Base-by-base conservation (phyloP, 2,888 invertebrate genomes). In the Caradrina clavipalpis region DNA sequence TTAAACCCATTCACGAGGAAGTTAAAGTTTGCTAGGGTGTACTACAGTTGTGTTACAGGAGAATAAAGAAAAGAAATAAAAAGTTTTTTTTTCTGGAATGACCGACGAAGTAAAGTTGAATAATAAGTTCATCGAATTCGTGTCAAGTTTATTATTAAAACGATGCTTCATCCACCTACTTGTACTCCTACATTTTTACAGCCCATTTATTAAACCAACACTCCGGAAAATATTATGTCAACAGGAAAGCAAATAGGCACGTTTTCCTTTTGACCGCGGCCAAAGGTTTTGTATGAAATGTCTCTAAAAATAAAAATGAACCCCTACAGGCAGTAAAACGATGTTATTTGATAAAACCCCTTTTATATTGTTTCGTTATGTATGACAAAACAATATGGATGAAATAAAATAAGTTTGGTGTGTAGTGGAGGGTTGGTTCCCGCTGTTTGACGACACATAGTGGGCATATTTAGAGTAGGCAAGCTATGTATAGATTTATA, bases 301-400 rank as follows among this genome's bases (percentile, higher is more conserved):
- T 31, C 17, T 31, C 47, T 63, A 51, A 72, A 55, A 58, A 72
- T 58, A 55, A 62, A 64, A 65, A 60, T 45, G 54, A 31, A 60
- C 35, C 45, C 62, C 10, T 22, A 21, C 15, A 55, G 19, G 21
- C 45, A 35, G 60, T 55, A 61, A 62, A 65, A 31, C 47, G n/a
- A 11, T 45, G 49, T 57, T 65, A 70, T 78, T 69, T 62, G 69
- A 78, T 76, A 69, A 65, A 68, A 47, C 19, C 11, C 53, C 21
- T 49, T 61, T 63, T 66, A 49, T 69, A 47, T 15, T 7, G 22
- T 69, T 50, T 11, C 5, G 22, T 61, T 39, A 57, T 73, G 53
- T 49, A 50, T 74, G 60, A 70, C 78, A 75, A 66, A 78, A 66
- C 60, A 58, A 73, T 78, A 6, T 50, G 39, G 45, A 11, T 35